Base-by-base conservation (phyloP, 2,888 invertebrate species). In the Polydrusus cervinus region DNA sequence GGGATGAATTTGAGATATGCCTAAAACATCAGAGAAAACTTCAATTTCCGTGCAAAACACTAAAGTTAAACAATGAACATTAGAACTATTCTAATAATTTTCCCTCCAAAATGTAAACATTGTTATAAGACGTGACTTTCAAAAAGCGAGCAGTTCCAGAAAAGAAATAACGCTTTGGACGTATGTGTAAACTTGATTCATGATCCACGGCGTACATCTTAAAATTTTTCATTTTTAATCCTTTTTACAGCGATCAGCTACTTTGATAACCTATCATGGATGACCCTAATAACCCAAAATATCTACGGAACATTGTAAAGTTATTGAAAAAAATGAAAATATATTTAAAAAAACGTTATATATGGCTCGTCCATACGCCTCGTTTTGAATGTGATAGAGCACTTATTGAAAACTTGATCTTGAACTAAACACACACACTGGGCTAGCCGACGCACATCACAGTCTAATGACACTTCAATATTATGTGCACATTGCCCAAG, bases 401-500 rank as follows among this genome's bases (percentile, higher is more conserved):
- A 57, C 45, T 55, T 74, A 66, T 65, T 47, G 53, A 66, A 71
- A 71, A 65, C 72, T 75, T 20, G 71, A 64, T 61, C 18, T 57
- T 20, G 34, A 34, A 55, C 55, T 14, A 60, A 70, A 43, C 25
- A 47, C 49, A 51, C 30, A 40, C 30, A 43, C 13, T 51, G 55
- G 55, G 45, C 49, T 69, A 69, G 68, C 76, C 61, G 53, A 47
- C 34, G 20, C 65, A 38, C 18, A 18, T 85, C 86, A 86, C 86
- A 86, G 80, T 86, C 87, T 87, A 84, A 86, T 69, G 79, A 76
- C 78, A 76, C 78, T 78, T 76, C 78, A 78, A 80, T 84, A 84
- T 86, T 87, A 86, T 85, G 86, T 87, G 85, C 87, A 86, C 86
- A 87, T 85, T 86, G 86, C 83, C 75, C 76, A 78, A 79, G 81